A percentile compares a stretch with the other conserved stretches of the same genome.
Evolutionary conservation across 2,113 vertebrate genomes (phyloP).

Genomic region (Phalacrocorax brasilianus): DNA sequence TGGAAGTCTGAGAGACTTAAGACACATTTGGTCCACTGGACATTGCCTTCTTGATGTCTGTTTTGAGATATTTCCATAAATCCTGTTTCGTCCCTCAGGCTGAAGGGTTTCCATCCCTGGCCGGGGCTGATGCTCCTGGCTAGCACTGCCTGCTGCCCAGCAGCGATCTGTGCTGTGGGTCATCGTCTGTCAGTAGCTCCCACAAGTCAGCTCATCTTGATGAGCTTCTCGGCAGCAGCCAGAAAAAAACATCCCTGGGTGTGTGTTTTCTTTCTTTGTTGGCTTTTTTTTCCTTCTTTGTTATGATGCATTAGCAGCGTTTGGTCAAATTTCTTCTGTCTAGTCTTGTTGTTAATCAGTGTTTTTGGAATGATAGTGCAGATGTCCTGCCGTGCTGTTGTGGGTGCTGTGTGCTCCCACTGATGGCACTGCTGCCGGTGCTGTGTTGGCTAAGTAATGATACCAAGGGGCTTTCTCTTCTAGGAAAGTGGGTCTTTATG

Average conservation of each 20-base stretch:
- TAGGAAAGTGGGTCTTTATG: neutral
- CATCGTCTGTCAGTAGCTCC: neutral
- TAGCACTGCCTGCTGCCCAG: neutral
- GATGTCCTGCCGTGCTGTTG: neutral
- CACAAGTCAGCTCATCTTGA: neutral
- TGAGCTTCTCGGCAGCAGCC: neutral
- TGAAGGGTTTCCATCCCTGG: neutral
- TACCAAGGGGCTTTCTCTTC: neutral
- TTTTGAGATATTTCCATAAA: neutral
- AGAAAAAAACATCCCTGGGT: neutral
- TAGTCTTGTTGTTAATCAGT: neutral
- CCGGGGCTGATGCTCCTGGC: neutral
- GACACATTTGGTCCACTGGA: too few species aligned
- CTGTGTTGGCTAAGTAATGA: neutral
- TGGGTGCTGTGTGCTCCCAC: neutral
- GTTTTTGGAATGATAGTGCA: neutral
- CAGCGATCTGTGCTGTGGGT: neutral
- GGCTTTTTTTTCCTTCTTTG: neutral
- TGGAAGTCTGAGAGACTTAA: neutral
- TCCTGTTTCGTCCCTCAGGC: neutral
- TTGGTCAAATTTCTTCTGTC: neutral
- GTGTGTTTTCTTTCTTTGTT: neutral
- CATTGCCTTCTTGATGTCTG: neutral
- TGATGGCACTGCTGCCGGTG: fast-evolving
- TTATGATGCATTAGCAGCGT: neutral